Base-by-base conservation (phyloP, 2,888 invertebrate genomes). In the Drosophila robusta region DNA sequence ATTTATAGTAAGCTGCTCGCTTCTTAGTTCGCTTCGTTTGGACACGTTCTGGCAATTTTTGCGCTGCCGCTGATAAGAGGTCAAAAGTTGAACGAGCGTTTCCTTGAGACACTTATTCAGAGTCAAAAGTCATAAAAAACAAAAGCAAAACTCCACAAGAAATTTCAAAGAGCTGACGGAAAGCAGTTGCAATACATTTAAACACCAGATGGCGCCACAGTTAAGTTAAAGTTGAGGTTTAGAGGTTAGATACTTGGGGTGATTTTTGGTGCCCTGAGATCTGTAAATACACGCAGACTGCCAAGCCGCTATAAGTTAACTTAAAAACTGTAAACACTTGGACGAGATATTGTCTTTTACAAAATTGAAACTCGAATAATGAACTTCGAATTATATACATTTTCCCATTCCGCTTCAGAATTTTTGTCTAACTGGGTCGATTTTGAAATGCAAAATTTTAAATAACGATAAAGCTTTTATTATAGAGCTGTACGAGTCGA, bases 1-100 rank as follows among this genome's bases (percentile, higher is more conserved):
- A 87, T 87, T 87, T 89, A 87, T 86, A 69, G 70, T 70, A 58
- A 64, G 68, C 57, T 77, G 68, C 47, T 62, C 47, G 73, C 62
- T 60, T 55, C 62, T 56, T 64, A 56, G 45, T 64, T 56, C 24
- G 34, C 47, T 26, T 62, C 49, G 62, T 44, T 54, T 29, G 3
- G 9, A 41, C 46, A 51, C 58, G 70, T 60, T 26, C 55, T 41
- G 32, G 58, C 51, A 60, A 51, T 74, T 71, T 61, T 56, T 75
- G 49, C 50, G 52, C 65, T 65, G 46, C 55, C 44, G 14, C 45
- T 47, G 65, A 65, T 65, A 68, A 68, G 69, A 42, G 70, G 69
- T 68, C 51, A 68, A 69, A 36, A 47, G 67, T 67, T 68, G 42
- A 42, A 38, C 26, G 45, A 18, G 57, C 6, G 49, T 50, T 61